Conservation (phyloP, 2,888 invertebrate species). For the Candidula unifasciata region DNA sequence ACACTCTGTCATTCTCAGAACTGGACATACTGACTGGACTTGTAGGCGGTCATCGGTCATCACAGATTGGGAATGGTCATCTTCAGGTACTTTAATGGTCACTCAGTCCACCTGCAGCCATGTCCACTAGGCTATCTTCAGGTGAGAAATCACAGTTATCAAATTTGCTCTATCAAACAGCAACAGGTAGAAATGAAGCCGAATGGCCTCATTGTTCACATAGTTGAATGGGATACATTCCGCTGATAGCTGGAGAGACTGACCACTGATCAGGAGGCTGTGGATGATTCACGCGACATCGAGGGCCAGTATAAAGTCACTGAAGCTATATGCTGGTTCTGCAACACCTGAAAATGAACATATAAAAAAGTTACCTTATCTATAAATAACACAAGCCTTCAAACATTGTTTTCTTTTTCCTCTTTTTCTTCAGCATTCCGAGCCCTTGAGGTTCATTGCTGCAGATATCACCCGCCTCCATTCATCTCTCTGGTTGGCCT, state of each 20-base stretch:
- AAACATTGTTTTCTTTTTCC: too few species aligned
- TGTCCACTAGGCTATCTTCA: not conserved
- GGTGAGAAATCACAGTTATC: not conserved
- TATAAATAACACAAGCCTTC: too few species aligned
- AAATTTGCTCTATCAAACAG: not conserved
- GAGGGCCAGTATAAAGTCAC: slow-evolving; percentile 75
- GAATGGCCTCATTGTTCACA: not conserved
- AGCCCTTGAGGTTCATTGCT: too few species aligned
- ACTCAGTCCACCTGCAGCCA: not conserved
- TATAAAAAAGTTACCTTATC: not conserved
- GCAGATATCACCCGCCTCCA: too few species aligned
- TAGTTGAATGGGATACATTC: not conserved
- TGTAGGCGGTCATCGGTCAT: not conserved
- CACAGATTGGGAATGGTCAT: not conserved
- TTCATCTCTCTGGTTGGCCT: too few species aligned
- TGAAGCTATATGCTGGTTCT: slow-evolving; percentile 78
- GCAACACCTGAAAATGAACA: slow-evolving; percentile 76
- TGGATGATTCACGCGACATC: not conserved
- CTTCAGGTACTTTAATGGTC: not conserved
- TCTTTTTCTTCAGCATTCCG: too few species aligned
- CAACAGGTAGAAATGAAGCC: not conserved
- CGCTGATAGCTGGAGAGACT: too few species aligned
- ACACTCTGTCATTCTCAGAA: too few species aligned
- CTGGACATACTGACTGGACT: not conserved
- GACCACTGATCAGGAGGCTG: slow-evolving; percentile 7